Evolutionary conservation across 2,888 invertebrate genomes (phyloP).

Genomic region (Sceliomorpha sp.): DNA sequence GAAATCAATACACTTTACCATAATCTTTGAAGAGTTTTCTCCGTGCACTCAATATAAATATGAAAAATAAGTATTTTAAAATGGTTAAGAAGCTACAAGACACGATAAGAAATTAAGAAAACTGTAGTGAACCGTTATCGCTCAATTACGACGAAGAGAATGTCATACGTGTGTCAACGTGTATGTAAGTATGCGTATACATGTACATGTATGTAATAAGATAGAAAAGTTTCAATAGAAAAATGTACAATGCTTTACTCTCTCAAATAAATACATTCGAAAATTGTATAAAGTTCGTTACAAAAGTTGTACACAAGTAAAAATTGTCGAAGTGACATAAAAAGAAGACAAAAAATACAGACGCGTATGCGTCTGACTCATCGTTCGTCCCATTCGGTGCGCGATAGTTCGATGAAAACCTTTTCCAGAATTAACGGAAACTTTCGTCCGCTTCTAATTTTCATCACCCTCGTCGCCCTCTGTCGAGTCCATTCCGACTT

Average conservation of each 20-base stretch:
- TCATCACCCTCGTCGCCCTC: conserved; percentile 89
- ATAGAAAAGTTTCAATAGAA: too few relatives aligned
- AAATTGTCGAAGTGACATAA: conserved; percentile 11
- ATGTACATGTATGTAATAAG: too few relatives aligned
- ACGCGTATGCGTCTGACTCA: conserved; percentile 26
- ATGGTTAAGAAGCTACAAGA: too few relatives aligned
- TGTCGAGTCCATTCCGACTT: conserved; percentile 92
- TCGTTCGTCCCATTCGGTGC: conserved; percentile 37
- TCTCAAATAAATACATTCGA: conserved; percentile 27
- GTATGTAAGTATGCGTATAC: too few relatives aligned
- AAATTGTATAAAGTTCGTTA: conserved; percentile 19
- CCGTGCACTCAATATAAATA: conserved; percentile 13
- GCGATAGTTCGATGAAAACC: conserved; percentile 20
- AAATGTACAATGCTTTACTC: conserved; percentile 18
- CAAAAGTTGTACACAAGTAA: conserved; percentile 26
- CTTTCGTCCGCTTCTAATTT: conserved; percentile 74
- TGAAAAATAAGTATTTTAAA: neutral
- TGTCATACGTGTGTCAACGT: too few relatives aligned
- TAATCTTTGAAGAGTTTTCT: conserved; percentile 32
- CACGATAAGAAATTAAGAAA: too few relatives aligned
- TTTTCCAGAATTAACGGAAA: conserved; percentile 18
- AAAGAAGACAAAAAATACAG: conserved; percentile 16
- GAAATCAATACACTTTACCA: conserved; percentile 34
- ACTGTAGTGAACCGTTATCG: too few relatives aligned
- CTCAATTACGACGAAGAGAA: too few relatives aligned